Conservation (phyloP, 2,113 vertebrate genomes). For the Neolamprologus devosi region DNA sequence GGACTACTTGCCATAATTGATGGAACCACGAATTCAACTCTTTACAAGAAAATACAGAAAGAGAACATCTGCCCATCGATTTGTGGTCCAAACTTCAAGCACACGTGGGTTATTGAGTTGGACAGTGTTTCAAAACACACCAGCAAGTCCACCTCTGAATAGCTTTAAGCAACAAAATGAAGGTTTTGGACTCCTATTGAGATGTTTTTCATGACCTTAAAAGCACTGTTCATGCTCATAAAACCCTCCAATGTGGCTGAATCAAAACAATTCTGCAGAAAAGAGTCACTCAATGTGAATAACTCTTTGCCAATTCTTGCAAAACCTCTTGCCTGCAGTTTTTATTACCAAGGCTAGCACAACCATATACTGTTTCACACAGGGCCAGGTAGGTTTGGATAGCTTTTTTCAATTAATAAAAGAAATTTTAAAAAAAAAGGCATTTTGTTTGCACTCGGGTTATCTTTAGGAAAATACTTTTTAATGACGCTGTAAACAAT, state of each 20-base stretch:
- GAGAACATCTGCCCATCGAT: rapidly evolving
- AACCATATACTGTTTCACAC: neutral
- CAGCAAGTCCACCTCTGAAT: neutral
- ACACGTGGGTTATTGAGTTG: neutral
- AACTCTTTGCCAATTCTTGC: neutral
- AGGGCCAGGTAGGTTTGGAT: neutral
- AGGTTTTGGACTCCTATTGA: neutral
- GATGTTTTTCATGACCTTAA: neutral
- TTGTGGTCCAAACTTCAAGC: neutral
- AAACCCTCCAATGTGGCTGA: neutral
- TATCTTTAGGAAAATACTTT: neutral
- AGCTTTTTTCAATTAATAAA: neutral
- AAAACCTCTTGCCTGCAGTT: neutral
- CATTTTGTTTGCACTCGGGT: neutral
- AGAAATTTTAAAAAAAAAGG: rapidly evolving
- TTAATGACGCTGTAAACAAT: rapidly evolving
- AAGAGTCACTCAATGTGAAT: neutral
- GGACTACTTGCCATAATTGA: neutral
- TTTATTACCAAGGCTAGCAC: neutral
- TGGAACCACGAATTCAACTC: neutral
- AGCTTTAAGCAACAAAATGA: rapidly evolving
- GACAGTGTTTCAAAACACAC: neutral
- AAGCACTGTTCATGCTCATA: neutral
- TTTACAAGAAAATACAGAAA: neutral
- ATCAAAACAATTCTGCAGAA: neutral